Evolutionary conservation across 2,797 vertebrate genomes (phyloP), one percentile per base, ranked within the genome.

Genomic region (Cyprinella venusta): DNA sequence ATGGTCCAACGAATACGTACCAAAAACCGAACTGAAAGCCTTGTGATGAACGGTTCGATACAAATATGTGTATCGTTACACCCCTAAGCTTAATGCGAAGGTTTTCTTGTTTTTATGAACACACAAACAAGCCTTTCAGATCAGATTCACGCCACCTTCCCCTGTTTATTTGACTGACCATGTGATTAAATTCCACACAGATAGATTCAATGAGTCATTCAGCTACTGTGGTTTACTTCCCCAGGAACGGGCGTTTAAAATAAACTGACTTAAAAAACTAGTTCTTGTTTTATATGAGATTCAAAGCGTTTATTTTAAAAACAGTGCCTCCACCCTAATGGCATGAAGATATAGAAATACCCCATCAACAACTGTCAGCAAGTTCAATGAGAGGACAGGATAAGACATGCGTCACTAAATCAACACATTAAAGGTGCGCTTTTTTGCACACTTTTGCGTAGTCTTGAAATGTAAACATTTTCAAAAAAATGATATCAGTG

Each of bases 121-220:
- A 50, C 24, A 78, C 45, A 81, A 52, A 54, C 9, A 1, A 40
- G 59, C 48, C 50, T 59, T 76, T 83, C 50, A 76, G 18, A 48
- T 67, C 18, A 2, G 33, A 45, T 76, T 82, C 24, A 8, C 42
- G 9, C 24, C 72, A 68, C 40, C 40, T 70, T 56, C 67, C n/a
- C 54, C 33, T 19, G 21, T 45, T 71, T 71, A 36, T 76, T 67
- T 42, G 50, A 33, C 48, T 33, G 48, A 45, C 48, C 81, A 83
- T 69, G 81, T 77, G 81, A 83, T 77, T 36, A 10, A 59, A 56
- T 48, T 77, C 52, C 74, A 59, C 61, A 81, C 33, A 82, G 40
- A 81, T 13, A 82, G 59, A 65, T 24, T 18, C 24, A 65, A 6
- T 10, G 42, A 75, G 80, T 81, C 72, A 68, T 68, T 68, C 48